Evolutionary conservation across 2,797 vertebrate genomes (phyloP).

Genomic region (Bryconaethiops microstoma): DNA sequence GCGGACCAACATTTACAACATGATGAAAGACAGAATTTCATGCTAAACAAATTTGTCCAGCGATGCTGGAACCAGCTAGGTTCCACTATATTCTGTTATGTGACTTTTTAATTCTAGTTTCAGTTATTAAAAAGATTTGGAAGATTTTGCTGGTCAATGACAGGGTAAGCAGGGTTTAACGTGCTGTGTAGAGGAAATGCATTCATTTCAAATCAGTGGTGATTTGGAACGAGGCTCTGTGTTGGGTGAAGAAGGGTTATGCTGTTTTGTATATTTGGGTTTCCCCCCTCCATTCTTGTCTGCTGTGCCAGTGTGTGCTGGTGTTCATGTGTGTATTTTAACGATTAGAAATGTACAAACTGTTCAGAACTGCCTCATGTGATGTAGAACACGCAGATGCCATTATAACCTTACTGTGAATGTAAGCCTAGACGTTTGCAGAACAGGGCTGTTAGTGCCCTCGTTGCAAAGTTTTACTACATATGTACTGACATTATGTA

Average conservation of each 20-base stretch:
- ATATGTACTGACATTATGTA: neutral
- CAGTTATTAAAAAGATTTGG: neutral
- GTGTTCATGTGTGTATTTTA: slow-evolving; percentile 23
- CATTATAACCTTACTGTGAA: slow-evolving; percentile 63
- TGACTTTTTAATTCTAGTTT: neutral
- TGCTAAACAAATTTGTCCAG: neutral
- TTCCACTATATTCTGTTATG: neutral
- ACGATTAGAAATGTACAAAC: slow-evolving; percentile 50
- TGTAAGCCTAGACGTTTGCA: slow-evolving; percentile 62
- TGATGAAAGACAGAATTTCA: neutral
- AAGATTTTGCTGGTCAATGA: neutral
- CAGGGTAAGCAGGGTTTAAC: neutral
- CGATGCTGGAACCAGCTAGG: neutral
- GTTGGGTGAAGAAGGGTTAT: neutral
- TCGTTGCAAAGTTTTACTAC: slow-evolving; percentile 22
- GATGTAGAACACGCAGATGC: slow-evolving; percentile 54
- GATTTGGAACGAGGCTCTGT: slow-evolving; percentile 2
- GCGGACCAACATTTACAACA: neutral
- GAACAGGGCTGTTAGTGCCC: slow-evolving; percentile 41
- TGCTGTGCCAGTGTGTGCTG: slow-evolving; percentile 15
- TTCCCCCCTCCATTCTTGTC: neutral
- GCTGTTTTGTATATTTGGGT: too few relatives aligned
- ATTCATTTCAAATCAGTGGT: slow-evolving; percentile 20
- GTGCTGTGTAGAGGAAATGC: neutral
- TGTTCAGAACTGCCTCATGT: slow-evolving; percentile 57